Evolutionary conservation across 2,113 vertebrate species (phyloP).

Genomic region (Rousettus leschenaultii): DNA sequence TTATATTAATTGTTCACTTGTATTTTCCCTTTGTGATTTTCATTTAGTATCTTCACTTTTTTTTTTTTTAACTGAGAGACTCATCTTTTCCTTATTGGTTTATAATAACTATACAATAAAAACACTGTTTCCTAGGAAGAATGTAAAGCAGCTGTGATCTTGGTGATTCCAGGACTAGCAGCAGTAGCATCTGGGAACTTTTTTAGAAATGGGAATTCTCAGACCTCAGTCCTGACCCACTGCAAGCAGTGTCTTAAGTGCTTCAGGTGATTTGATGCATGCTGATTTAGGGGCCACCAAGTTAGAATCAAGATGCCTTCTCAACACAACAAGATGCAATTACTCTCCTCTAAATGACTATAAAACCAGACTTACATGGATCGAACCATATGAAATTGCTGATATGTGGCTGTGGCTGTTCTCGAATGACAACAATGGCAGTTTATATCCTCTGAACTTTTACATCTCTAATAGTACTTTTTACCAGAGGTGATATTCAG

Average conservation of each 20-base stretch:
- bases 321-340: not conserved
- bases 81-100: not conserved
- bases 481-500: not conserved
- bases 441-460: not conserved
- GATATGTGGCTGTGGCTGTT: not conserved
- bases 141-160: not conserved
- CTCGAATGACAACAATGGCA: not conserved
- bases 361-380: not conserved
- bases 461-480: not conserved
- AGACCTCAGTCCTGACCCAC: no score
- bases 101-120: not conserved
- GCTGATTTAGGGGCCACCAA: not conserved
- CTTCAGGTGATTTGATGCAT: not conserved
- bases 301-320: not conserved
- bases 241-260: not conserved
- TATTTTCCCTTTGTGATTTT: conserved; percentile 16
- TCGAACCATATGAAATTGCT: not conserved
- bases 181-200: not conserved
- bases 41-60: not conserved
- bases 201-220: not conserved
- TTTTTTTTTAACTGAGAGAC: not conserved
- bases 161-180: not conserved
- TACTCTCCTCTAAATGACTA: not conserved
- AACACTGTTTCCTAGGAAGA: not conserved
- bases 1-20: not conserved